phyloP scores from a whole-genome alignment of 2,113 vertebrate genomes.

The Eira barbara region DNA sequence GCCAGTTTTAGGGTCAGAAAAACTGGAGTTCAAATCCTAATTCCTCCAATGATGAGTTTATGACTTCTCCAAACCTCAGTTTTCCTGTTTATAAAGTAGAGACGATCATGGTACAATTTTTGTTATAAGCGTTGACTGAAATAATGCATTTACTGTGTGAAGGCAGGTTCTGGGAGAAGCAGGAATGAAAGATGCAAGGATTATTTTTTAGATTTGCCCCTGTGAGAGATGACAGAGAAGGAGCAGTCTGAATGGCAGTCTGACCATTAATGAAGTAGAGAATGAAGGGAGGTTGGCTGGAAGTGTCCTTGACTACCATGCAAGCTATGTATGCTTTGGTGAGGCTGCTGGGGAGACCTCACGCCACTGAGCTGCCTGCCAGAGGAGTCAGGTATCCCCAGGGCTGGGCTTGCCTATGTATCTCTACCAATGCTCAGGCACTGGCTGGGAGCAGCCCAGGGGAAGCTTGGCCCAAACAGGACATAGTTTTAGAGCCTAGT shows the following conservation, averaged over 20 bases:
- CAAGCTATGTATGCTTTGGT: neutral
- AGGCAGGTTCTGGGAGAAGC: neutral
- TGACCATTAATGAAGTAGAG: neutral
- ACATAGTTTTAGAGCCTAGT: neutral
- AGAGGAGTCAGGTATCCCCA: neutral
- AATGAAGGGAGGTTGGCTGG: neutral
- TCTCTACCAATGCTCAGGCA: neutral
- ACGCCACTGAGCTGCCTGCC: too few species aligned
- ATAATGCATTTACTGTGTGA: neutral
- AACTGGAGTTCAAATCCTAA: neutral
- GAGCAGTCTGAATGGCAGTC: neutral
- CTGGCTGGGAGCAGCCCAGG: neutral
- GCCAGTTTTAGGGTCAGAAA: neutral
- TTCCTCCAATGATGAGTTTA: neutral
- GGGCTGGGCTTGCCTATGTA: neutral
- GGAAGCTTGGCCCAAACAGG: neutral
- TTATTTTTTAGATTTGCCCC: neutral
- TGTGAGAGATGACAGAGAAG: neutral
- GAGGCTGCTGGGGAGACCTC: neutral
- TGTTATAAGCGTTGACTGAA: neutral
- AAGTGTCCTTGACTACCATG: neutral
- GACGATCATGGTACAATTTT: neutral
- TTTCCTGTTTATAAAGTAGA: neutral
- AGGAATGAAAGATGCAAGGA: neutral
- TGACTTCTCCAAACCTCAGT: neutral